phyloP scores from a whole-genome alignment of 2,888 invertebrate species.

The Acanthococcus lagerstroemiae region DNA sequence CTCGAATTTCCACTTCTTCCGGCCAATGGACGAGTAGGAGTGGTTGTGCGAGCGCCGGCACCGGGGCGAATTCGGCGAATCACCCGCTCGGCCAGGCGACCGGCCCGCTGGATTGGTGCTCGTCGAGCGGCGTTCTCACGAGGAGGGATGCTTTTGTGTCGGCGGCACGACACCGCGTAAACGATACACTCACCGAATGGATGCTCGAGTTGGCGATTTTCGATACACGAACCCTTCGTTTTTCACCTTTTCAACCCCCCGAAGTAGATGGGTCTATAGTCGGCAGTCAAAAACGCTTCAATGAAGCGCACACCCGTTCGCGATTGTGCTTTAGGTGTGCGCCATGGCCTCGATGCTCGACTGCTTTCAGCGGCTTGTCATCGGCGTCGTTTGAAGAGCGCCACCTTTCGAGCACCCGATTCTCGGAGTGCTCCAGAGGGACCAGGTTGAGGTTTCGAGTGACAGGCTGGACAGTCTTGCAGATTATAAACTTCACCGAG shows the following conservation, averaged over 20 bases:
- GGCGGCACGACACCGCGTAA: background rate
- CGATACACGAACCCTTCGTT: background rate
- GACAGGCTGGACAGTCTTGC: too few relatives aligned
- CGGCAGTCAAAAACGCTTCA: too few relatives aligned
- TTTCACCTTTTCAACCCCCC: background rate
- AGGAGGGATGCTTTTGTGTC: conserved; percentile 6
- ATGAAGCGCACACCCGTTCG: too few relatives aligned
- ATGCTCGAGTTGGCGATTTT: background rate
- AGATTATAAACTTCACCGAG: too few relatives aligned
- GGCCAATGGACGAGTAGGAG: conserved; percentile 27
- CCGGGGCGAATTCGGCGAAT: background rate
- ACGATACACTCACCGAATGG: background rate
- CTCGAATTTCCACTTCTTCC: conserved; percentile 30
- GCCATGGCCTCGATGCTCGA: too few relatives aligned
- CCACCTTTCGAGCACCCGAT: too few relatives aligned
- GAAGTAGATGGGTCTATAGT: too few relatives aligned
- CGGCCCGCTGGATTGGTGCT: background rate
- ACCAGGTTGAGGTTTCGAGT: too few relatives aligned
- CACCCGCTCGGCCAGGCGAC: conserved; percentile 4
- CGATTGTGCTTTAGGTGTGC: too few relatives aligned
- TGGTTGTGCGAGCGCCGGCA: conserved; percentile 13
- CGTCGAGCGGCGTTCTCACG: background rate
- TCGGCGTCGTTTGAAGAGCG: too few relatives aligned
- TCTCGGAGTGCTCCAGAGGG: too few relatives aligned
- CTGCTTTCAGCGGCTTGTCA: too few relatives aligned